These are phyloP conservation scores for Phaethon lepturus DNA, from an alignment of 2,113 vertebrate genomes.

Conservation along the genomic window DNA sequence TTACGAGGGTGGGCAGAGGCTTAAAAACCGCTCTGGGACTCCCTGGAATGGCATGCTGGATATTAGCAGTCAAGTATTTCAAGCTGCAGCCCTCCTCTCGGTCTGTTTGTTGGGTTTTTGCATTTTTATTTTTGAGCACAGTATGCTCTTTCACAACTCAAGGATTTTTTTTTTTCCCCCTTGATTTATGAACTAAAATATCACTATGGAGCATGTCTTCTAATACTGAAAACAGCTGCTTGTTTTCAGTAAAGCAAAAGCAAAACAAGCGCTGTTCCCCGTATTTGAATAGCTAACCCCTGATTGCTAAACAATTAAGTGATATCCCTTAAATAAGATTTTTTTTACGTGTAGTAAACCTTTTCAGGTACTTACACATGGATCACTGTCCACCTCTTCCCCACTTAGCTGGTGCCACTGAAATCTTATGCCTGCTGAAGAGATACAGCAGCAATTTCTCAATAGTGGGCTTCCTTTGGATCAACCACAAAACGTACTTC, in stretches of 20 bases:
- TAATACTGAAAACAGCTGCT: background rate
- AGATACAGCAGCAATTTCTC: background rate
- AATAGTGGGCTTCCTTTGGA: background rate
- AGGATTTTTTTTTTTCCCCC: too few species aligned
- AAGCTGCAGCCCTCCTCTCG: background rate
- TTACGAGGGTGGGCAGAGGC: slow-evolving; percentile 51
- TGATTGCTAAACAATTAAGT: background rate
- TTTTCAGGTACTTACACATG: background rate
- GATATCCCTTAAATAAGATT: background rate
- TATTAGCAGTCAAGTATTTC: slow-evolving; percentile 62
- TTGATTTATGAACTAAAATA: background rate
- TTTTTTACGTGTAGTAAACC: background rate
- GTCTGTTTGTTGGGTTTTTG: background rate
- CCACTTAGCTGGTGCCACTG: background rate
- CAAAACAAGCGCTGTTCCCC: background rate
- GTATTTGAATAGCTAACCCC: background rate
- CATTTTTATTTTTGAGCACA: background rate
- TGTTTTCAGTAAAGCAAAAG: too few species aligned
- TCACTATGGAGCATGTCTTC: background rate
- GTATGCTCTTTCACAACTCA: background rate
- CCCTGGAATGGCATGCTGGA: slow-evolving; percentile 63
- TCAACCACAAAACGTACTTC: background rate
- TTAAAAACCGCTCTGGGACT: slow-evolving; percentile 62
- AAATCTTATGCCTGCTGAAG: background rate
- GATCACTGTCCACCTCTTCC: background rate